Base-by-base conservation (phyloP, 1,140 invertebrate genomes). In the Bombus balteatus region DNA sequence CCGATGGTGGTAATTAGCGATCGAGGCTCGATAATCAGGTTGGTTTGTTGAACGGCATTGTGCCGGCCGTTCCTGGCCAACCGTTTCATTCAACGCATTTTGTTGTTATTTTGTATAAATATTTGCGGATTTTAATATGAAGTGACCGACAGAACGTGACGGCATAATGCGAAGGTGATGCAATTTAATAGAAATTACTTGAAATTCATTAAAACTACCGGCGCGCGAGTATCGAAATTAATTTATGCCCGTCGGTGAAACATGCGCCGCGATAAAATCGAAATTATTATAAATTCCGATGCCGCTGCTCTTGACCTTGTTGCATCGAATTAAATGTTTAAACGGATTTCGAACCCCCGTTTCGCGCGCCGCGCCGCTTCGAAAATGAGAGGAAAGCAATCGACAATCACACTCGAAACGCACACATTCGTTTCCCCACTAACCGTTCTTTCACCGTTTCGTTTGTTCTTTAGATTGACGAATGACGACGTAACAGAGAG, bases 401-500 rank as follows among this genome's bases (percentile, higher is more conserved):
- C 59, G 59, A 62, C 59, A n/a, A 62, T 28, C 28, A 62, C 28
- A 62, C 59, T 62, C 59, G 28, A 62, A n/a, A 62, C 47, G 47
- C 47, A 62, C 59, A n/a, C 59, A n/a, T 62, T 62, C 59, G 28
- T 12, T 37, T 12, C 8, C 47, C 37, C 37, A 18, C 41, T 75
- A 57, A 86, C 34, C 47, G 74, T 53, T 57, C 62, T 83, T 37
- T 79, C 10, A 77, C 39, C n/a, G 3, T 90, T 92, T 87, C 85
- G 84, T 92, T 78, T 93, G 83, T 91, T 73, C 93, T 92, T 15
- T 88, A 94, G 94, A 94, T 94, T 92, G 90, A 92, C 93, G 91
- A 94, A 95, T 94, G 94, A 94, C 89, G 93, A 92, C 94, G 91
- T 95, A 94, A 92, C 91, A 89, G 91, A 92, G 92, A 91, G 93